These are phyloP conservation scores for Erpornis zantholeuca DNA, from an alignment of 2,113 vertebrate species.

Conservation along the genomic window DNA sequence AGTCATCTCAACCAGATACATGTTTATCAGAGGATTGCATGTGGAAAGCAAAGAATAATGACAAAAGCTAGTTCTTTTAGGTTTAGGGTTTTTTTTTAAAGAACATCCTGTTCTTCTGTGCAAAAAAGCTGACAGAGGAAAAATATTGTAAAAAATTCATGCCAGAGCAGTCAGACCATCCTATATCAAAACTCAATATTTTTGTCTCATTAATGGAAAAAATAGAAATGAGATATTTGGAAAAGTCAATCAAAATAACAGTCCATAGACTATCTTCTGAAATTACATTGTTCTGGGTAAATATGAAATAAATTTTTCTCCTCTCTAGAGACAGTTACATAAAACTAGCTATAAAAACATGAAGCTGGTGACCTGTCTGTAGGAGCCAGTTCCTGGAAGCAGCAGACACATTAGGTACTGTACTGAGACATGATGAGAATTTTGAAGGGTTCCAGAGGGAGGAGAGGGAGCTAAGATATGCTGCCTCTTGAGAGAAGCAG, in stretches of 20 bases:
- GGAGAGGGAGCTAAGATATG: neutral
- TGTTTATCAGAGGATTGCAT: neutral
- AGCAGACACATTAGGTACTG: neutral
- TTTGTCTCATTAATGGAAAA: neutral
- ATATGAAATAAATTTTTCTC: neutral
- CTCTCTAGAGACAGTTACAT: neutral
- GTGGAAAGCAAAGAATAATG: neutral
- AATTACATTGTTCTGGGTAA: neutral
- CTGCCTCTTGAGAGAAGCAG: slow-evolving; percentile 22
- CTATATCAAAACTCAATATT: neutral
- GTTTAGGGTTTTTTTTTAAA: neutral
- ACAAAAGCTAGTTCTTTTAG: neutral
- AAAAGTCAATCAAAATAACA: neutral
- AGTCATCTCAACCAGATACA: neutral
- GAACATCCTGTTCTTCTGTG: neutral
- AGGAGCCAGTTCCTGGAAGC: neutral
- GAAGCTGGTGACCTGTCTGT: neutral
- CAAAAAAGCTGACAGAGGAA: neutral
- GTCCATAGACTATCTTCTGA: neutral
- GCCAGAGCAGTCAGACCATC: neutral
- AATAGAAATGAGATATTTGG: neutral
- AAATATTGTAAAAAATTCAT: neutral
- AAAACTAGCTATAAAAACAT: neutral
- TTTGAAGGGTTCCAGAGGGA: neutral
- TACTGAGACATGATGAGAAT: neutral